Evolutionary conservation across 2,888 invertebrate genomes (phyloP), one percentile per base, ranked within the genome.

Genomic region (Drosophila lutescens): DNA sequence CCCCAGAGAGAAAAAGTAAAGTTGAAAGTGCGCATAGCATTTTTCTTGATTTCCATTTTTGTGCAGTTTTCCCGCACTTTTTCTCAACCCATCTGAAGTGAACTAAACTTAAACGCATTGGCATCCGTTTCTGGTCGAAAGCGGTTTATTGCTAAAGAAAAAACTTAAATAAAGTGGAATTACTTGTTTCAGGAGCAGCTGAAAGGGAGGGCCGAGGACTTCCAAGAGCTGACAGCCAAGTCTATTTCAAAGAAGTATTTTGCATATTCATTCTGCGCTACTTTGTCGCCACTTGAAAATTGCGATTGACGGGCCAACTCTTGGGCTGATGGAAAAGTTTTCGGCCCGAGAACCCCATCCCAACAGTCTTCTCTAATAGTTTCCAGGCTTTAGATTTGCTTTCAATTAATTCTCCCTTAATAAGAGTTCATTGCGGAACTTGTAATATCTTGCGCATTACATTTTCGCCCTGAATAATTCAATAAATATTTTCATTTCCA

Each of bases 211-310:
- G 26, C 23, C 13, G 26, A 56, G 47, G 56, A 56, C 47, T 57
- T 50, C 47, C 47, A 44, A 41, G 41, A 44, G 55, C 46, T 58
- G 50, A 54, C 66, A 79, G 78, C 76, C 71, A 67, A 73, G 78
- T 66, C 51, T 59, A 46, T 50, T 50, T 47, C 51, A 53, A 40
- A 62, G 43, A 30, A 70, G 66, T 57, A 60, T 74, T 83, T 82
- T 87, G 88, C 83, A 87, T 87, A 87, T 85, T 85, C 80, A 87
- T 85, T 85, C 73, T 69, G 55, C 70, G 61, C 68, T 76, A 86
- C 86, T 88, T 86, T 80, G 86, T 79, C 78, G 51, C 69, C 70
- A 80, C 62, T 84, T 81, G 49, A 68, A 69, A 68, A 68, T 67
- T 60, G 70, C 74, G 50, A 70, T 50, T 57, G 67, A 67, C 44